Evolutionary conservation across 2,113 vertebrate genomes (phyloP).

Genomic region (Acinonyx jubatus): DNA sequence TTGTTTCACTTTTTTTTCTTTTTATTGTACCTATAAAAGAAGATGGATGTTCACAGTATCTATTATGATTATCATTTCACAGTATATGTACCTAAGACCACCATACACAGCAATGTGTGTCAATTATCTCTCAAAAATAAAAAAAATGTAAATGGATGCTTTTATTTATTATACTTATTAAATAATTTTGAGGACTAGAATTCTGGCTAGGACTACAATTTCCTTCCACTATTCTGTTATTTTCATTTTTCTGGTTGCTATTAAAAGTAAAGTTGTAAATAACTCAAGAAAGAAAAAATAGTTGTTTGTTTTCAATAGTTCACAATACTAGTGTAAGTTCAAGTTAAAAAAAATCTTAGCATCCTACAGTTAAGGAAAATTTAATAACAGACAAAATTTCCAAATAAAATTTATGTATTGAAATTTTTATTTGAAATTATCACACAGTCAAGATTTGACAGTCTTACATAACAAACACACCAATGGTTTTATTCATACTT

Average conservation of each 20-base stretch:
- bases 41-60: not conserved
- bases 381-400: not conserved
- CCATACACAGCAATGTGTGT: not conserved
- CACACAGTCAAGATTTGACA: not conserved
- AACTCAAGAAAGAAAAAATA: not conserved
- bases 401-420: not conserved
- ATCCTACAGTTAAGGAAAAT: not conserved
- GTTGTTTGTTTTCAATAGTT: not conserved
- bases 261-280: not conserved
- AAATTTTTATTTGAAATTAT: constrained; percentile 3
- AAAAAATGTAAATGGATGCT: not conserved
- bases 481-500: not conserved
- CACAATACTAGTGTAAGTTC: not conserved
- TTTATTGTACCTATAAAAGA: not conserved
- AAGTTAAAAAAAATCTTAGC: not conserved
- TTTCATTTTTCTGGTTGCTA: not conserved
- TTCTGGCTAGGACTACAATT: not conserved
- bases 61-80: not conserved
- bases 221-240: not conserved
- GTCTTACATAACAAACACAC: not conserved
- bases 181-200: not conserved
- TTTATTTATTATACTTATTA: not conserved
- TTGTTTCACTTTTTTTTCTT: not conserved
- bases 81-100: not conserved
- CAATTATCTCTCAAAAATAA: not conserved